Evolutionary conservation across 2,888 invertebrate genomes (phyloP).

Genomic region (Sisyra terminalis): DNA sequence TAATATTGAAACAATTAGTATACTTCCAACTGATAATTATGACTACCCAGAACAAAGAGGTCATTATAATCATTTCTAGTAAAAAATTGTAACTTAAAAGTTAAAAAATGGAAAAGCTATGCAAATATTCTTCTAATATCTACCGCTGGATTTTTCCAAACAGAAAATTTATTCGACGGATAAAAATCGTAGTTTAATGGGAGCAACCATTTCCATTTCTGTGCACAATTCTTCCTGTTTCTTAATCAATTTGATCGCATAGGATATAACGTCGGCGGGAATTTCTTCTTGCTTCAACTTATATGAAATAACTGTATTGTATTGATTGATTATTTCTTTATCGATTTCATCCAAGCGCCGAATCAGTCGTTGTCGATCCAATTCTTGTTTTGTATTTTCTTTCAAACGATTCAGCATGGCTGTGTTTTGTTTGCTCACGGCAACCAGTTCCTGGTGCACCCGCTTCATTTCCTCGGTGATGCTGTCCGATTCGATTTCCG

Average conservation of each 20-base stretch:
- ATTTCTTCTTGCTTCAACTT: slow-evolving; percentile 7
- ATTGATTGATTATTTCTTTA: slow-evolving; percentile 7
- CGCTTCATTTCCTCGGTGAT: slow-evolving; percentile 74
- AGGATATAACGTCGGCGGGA: slow-evolving; percentile 1
- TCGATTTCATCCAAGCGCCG: slow-evolving; percentile 5
- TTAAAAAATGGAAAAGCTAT: no score
- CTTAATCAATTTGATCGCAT: slow-evolving; percentile 5
- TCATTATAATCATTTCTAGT: no score
- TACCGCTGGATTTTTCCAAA: no score
- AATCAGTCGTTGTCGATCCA: slow-evolving; percentile 2
- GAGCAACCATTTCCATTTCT: slow-evolving; percentile 6
- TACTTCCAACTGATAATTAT: no score
- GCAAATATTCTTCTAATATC: no score
- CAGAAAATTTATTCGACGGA: slow-evolving; percentile 3
- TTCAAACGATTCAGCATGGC: slow-evolving; percentile 39
- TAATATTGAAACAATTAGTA: no score
- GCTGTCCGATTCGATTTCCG: slow-evolving; percentile 55
- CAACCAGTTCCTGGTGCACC: slow-evolving; percentile 66
- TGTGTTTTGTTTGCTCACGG: slow-evolving; percentile 66
- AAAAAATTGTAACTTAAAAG: no score
- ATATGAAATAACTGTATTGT: slow-evolving; percentile 5
- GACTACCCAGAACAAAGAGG: no score
- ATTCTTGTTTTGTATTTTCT: slow-evolving; percentile 8
- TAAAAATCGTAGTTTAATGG: slow-evolving; percentile 4
- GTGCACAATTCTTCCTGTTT: slow-evolving; percentile 7